Evolutionary conservation across 2,113 vertebrate genomes (phyloP), one percentile per base, ranked within the genome.

Genomic region (Toxotes chatareus): DNA sequence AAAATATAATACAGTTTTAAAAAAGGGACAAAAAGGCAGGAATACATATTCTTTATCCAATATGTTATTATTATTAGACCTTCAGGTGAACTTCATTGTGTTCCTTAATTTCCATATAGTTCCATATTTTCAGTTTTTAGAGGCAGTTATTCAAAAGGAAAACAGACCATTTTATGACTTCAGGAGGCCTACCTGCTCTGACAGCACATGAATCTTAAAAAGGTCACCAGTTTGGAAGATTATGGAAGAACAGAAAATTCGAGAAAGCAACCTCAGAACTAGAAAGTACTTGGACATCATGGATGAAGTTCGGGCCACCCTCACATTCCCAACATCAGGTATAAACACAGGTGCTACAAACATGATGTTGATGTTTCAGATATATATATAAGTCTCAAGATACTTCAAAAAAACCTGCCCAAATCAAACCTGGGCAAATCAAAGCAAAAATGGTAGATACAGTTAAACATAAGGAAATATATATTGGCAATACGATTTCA

Each of bases 151-250:
- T 63, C 44, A 67, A 46, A 76, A 71, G 31, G 16, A 71, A 40
- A 46, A 51, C 51, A 49, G 31, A 51, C 31, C 19, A 38, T 44
- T 78, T 59, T 42, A 57, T 68, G 61, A 67, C 55, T 80, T 44
- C 42, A 69, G 13, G 73, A 61, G 17, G 38, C 19, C 14, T 23
- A 85, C 65, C 46, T 65, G 19, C 60, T 59, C 53, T 59, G 63
- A 65, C 69, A 42, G 65, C 23, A 23, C 21, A 69, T 57, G n/a
- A 79, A 79, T 82, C 56, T 44, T 59, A 21, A 59, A 76, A 88
- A 85, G 78, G 55, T 85, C 70, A 85, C 16, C 11, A 4, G 40
- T 72, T 79, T 44, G 27, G 8, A 44, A 36, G 66, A 71, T 65
- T 72, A 36, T 47, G 23, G 42, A 36, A 79, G 8, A 59, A 34